phyloP scores from a whole-genome alignment of 2,113 vertebrate genomes.

The Micronycteris hirsuta region DNA sequence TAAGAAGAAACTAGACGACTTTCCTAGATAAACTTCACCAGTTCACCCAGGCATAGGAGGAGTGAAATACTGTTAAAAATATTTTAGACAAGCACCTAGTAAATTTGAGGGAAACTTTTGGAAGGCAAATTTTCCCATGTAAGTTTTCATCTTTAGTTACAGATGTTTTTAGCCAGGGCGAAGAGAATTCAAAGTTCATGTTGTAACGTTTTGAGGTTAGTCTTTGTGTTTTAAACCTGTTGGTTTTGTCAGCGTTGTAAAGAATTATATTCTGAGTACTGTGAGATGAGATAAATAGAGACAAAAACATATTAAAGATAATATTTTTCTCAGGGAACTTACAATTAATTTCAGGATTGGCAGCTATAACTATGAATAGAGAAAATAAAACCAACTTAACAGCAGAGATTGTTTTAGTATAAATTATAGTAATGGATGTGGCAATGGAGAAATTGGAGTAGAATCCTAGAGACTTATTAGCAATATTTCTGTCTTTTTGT shows the following conservation, averaged over 20 bases:
- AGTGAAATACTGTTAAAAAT: neutral
- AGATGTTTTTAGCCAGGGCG: neutral
- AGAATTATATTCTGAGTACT: neutral
- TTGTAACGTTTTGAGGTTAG: neutral
- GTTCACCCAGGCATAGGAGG: neutral
- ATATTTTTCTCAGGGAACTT: neutral
- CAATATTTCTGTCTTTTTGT: neutral
- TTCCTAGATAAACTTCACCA: neutral
- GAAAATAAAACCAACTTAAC: conserved; percentile 11
- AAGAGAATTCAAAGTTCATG: neutral
- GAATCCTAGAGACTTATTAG: neutral
- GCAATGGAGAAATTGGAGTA: neutral
- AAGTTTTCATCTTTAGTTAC: neutral
- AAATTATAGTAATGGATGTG: neutral
- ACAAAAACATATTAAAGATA: neutral
- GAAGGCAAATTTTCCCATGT: neutral
- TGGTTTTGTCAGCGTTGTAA: neutral
- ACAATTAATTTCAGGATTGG: neutral
- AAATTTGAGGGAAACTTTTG: neutral
- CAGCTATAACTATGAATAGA: neutral
- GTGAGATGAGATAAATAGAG: neutral
- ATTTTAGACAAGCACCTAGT: neutral
- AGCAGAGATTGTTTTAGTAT: neutral
- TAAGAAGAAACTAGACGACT: neutral
- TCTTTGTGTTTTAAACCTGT: neutral